phyloP scores from a whole-genome alignment of 2,888 invertebrate genomes.

The Thera obeliscata region DNA sequence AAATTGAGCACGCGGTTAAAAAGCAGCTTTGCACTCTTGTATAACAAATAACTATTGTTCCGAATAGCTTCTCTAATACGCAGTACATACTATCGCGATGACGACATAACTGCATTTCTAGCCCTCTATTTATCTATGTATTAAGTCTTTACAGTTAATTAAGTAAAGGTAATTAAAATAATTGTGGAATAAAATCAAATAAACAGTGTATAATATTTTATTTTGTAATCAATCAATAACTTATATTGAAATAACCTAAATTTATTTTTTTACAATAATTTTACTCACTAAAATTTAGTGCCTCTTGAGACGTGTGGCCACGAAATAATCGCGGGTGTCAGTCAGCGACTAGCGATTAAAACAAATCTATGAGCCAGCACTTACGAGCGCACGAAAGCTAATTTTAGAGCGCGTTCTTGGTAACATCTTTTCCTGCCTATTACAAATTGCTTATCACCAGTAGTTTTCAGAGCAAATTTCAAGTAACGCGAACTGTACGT shows the following conservation, averaged over 20 bases:
- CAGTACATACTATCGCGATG: no score
- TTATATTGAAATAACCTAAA: conserved; percentile 22
- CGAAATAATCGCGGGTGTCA: not conserved
- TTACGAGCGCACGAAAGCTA: not conserved
- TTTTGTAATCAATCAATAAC: conserved; percentile 29
- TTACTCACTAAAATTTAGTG: conserved; percentile 10
- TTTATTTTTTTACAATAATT: conserved; percentile 18
- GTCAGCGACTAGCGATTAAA: conserved; percentile 6
- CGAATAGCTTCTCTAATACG: no score
- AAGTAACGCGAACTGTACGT: no score
- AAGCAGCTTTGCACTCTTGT: no score
- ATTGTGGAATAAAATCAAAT: not conserved
- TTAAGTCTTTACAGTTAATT: no score
- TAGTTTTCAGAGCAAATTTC: no score
- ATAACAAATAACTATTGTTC: no score
- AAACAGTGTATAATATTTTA: conserved; percentile 32
- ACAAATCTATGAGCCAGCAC: not conserved
- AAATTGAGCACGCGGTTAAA: no score
- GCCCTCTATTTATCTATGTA: no score
- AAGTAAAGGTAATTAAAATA: no score
- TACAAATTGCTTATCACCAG: not conserved
- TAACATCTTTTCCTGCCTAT: not conserved
- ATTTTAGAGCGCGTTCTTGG: not conserved
- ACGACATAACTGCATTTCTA: no score
- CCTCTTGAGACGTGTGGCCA: conserved; percentile 3